A percentile compares a stretch with the other conserved stretches of the same genome.
These are phyloP conservation scores for Xerus inauris DNA, from an alignment of 2,113 vertebrate genomes.

Conservation along the genomic window DNA sequence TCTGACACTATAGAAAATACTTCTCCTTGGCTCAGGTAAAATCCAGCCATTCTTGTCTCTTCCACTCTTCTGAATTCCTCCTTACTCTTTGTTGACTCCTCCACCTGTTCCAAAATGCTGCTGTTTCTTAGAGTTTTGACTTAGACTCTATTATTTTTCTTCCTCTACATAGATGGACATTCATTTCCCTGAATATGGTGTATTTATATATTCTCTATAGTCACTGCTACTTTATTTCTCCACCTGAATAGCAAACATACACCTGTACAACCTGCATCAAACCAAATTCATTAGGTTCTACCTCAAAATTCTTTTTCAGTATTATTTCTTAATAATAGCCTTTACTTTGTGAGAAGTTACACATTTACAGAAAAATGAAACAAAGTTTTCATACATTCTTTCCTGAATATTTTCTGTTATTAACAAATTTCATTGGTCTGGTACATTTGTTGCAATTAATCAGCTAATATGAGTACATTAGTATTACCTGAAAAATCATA, in stretches of 20 bases:
- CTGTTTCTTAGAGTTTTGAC: neutral
- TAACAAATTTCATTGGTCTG: neutral
- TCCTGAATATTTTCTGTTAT: neutral
- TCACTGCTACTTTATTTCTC: neutral
- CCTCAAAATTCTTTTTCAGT: neutral
- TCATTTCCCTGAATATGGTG: too few relatives aligned
- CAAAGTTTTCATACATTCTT: neutral
- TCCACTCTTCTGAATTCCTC: neutral
- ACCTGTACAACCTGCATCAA: neutral
- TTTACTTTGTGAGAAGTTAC: neutral
- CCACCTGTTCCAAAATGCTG: neutral
- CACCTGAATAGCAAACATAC: neutral
- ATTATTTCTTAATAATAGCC: neutral
- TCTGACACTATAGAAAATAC: neutral
- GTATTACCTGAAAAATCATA: neutral
- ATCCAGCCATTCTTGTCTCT: neutral
- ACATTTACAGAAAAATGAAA: neutral
- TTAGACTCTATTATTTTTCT: neutral
- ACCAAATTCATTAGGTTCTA: neutral
- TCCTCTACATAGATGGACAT: neutral
- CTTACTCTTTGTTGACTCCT: neutral
- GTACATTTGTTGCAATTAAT: neutral
- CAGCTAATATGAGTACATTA: neutral
- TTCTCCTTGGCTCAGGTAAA: neutral
- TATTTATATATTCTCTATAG: neutral